Evolutionary conservation across 2,113 vertebrate genomes (phyloP), one percentile per base, ranked within the genome.

Genomic region (Irena cyanogastra): DNA sequence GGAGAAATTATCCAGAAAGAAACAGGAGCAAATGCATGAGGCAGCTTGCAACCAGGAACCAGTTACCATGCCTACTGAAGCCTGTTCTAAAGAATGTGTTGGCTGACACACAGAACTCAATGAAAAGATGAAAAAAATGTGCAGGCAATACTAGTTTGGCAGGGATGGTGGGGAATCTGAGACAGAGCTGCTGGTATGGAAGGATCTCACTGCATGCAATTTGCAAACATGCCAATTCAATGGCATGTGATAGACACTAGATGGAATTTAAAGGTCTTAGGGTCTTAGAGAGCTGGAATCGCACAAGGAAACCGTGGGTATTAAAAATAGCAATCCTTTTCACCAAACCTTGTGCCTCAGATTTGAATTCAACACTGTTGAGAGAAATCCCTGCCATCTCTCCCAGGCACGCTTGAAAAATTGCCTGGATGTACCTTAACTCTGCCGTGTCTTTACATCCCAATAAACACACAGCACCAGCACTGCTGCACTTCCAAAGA

Each of bases 51-150:
- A 96, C 94, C 94, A 94, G 97, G 96, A 96, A 96, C 97, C 90
- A 97, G 98, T 98, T 98, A 97, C 98, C 98, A 98, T 98, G 98
- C 98, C 98, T 96, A 98, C 98, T 97, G 97, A 61, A 98, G 97
- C 97, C 95, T 65, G 44, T 94, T 97, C 97, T 97, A 87, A 97
- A 98, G 98, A 98, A 98, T 98, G 98, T 95, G 97, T 95, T 96
- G 97, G 97, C 98, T 97, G 98, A 97, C 97, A 97, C 95, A 90
- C 97, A 95, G 97, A 96, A 97, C 98, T 98, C 97, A 94, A 97
- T 98, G 98, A 98, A 98, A 97, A 97, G 98, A 98, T 97, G 98
- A 98, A 96, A 97, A 97, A 98, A 98, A 98, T 97, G 96, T 95
- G 96, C 97, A 97, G 96, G 98, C 98, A 91, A 94, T 95, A 96